These are phyloP conservation scores for Pogonognathellus flavescens DNA, from an alignment of 1,140 invertebrate species.

Conservation along the genomic window DNA sequence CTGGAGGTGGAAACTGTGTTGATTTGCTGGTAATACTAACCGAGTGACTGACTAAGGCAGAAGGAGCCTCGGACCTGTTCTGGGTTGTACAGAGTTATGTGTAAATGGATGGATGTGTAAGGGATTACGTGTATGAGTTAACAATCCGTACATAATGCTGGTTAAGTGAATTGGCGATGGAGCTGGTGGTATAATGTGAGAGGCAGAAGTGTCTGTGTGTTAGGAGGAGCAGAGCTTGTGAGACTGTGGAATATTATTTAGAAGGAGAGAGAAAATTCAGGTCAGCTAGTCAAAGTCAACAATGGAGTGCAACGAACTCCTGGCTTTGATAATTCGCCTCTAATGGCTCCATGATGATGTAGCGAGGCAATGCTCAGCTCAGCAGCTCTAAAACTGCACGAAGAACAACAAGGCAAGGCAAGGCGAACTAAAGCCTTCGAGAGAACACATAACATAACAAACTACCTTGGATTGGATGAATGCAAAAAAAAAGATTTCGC, in stretches of 20 bases:
- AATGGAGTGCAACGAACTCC: constrained; percentile 67
- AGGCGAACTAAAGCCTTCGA: background rate
- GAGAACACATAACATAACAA: background rate
- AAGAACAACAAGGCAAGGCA: constrained; percentile 5
- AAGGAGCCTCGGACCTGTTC: too few species aligned
- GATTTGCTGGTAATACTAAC: too few species aligned
- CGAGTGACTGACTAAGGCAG: too few species aligned
- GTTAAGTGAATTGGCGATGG: background rate
- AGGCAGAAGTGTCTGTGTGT: background rate
- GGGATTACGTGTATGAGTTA: too few species aligned
- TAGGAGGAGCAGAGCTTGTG: too few species aligned
- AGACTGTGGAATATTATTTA: too few species aligned
- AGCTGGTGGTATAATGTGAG: background rate
- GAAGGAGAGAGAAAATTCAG: constrained; percentile 59
- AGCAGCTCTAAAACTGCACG: background rate
- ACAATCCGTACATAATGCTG: too few species aligned
- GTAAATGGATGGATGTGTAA: too few species aligned
- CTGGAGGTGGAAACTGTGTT: too few species aligned
- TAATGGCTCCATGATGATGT: constrained; percentile 33
- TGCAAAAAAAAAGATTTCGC: constrained; percentile 63
- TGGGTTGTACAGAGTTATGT: too few species aligned
- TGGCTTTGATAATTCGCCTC: constrained; percentile 43
- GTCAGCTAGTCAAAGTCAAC: constrained; percentile 67
- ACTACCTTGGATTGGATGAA: constrained; percentile 44
- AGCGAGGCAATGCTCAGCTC: background rate